Evolutionary conservation across 1,140 invertebrate species (phyloP).

Genomic region (Megathymus violae): DNA sequence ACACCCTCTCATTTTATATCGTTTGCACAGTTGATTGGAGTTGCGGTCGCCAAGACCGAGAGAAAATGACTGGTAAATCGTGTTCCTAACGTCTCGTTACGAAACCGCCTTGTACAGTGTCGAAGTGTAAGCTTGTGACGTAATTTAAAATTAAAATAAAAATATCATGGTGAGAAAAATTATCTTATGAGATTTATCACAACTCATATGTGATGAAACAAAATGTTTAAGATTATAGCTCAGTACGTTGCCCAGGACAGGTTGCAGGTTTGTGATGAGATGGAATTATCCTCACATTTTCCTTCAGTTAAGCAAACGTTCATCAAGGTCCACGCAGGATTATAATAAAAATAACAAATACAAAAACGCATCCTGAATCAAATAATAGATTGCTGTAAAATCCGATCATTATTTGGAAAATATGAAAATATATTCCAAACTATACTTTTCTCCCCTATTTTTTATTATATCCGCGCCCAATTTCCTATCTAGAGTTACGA

Average conservation of each 20-base stretch:
- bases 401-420: constrained; percentile 7
- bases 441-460: constrained; percentile 8
- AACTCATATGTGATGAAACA: no score
- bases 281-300: no score
- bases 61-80: neutral
- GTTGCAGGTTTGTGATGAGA: no score
- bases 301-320: no score
- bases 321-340: no score
- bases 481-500: constrained; percentile 28
- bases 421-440: constrained; percentile 19
- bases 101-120: neutral
- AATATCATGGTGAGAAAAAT: no score
- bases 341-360: no score
- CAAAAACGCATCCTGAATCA: neutral
- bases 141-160: no score
- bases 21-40: neutral
- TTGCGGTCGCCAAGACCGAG: constrained; percentile 12
- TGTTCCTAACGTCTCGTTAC: neutral
- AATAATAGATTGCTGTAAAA: neutral
- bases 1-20: neutral
- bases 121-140: no score
- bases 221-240: no score
- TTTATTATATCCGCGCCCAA: constrained; percentile 29
- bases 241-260: no score
- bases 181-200: no score